Conservation (phyloP, 2,113 vertebrate species). For the Halcyon senegalensis region DNA sequence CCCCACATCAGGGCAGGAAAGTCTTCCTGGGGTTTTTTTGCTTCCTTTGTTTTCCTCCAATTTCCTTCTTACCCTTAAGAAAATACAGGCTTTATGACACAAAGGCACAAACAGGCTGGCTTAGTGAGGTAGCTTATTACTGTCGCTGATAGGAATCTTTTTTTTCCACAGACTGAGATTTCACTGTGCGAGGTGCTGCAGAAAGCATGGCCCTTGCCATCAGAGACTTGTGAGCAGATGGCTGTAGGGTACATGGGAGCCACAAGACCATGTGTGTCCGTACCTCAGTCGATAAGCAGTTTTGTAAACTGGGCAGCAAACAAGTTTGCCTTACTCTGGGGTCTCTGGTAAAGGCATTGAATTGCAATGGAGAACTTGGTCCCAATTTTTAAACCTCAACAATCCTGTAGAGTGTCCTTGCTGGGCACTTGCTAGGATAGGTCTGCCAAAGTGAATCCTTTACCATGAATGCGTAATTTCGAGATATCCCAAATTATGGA, state of each 20-base stretch:
- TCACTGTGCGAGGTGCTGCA: accelerated
- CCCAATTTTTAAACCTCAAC: background rate
- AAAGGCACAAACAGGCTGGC: background rate
- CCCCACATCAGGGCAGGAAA: background rate
- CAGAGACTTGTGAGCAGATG: background rate
- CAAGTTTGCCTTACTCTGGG: background rate
- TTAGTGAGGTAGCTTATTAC: background rate
- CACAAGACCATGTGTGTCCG: background rate
- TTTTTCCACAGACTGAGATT: background rate
- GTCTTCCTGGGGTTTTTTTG: accelerated
- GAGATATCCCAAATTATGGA: background rate
- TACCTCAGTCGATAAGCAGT: background rate
- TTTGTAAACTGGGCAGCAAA: background rate
- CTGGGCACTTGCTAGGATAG: background rate
- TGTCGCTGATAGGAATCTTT: background rate
- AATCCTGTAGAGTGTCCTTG: background rate
- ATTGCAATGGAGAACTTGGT: background rate
- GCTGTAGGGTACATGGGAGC: background rate
- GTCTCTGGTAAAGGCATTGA: background rate
- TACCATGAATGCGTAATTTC: background rate
- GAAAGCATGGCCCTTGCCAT: background rate
- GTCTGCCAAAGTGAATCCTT: background rate
- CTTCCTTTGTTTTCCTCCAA: background rate
- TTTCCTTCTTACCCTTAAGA: background rate
- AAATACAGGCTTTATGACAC: background rate